A percentile compares a stretch with the other conserved stretches of the same genome.
phyloP scores from a whole-genome alignment of 2,113 vertebrate genomes.

The Conger conger region DNA sequence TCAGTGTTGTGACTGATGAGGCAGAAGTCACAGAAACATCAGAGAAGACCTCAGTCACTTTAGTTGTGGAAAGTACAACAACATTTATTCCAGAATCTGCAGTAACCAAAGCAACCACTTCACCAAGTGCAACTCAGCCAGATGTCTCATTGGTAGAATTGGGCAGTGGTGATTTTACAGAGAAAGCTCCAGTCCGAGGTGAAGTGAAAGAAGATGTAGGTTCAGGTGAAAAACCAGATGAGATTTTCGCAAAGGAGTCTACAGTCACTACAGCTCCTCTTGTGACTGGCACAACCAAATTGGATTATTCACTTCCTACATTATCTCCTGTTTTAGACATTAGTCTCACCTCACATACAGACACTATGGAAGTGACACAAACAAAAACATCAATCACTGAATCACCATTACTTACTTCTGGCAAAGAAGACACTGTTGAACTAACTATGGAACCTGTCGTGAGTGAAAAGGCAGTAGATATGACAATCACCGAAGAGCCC shows the following conservation, averaged over 20 bases:
- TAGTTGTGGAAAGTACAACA: background rate
- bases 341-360: background rate
- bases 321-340: background rate
- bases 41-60: background rate
- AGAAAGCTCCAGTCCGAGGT: background rate
- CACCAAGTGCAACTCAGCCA: background rate
- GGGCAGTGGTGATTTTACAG: background rate
- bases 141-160: background rate
- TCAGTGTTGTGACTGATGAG: constrained; percentile 39
- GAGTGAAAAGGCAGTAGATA: constrained; percentile 1
- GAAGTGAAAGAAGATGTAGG: background rate
- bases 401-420: background rate
- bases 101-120: background rate
- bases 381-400: background rate
- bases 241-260: background rate
- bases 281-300: background rate
- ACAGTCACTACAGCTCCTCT: background rate
- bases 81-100: background rate
- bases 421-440: background rate
- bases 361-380: background rate
- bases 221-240: background rate
- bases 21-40: constrained; percentile 3
- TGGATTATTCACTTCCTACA: background rate
- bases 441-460: background rate
- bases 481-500: background rate